phyloP scores from a whole-genome alignment of 2,888 invertebrate genomes.

The Strigamia maritima region DNA sequence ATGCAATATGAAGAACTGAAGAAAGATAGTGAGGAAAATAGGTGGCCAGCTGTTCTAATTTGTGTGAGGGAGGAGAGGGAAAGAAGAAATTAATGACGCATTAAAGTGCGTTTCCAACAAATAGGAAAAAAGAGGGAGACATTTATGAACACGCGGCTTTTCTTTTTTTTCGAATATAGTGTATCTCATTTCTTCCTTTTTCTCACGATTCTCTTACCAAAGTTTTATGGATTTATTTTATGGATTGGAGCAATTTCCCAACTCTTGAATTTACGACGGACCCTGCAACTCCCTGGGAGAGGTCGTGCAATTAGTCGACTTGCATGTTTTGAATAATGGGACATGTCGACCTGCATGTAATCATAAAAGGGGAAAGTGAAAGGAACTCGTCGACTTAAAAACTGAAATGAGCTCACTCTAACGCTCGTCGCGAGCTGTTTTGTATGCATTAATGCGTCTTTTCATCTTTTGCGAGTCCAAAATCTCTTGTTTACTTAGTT shows the following conservation, averaged over 20 bases:
- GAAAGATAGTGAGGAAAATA: slow-evolving; percentile 16
- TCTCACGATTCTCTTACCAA: slow-evolving; percentile 15
- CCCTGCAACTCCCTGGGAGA: slow-evolving; percentile 32
- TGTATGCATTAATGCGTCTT: not conserved
- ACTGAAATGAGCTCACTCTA: slow-evolving; percentile 8
- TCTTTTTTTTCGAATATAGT: not conserved
- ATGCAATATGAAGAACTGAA: slow-evolving; percentile 21
- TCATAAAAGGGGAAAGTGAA: slow-evolving; percentile 12
- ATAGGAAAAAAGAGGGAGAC: not conserved
- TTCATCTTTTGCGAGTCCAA: not conserved
- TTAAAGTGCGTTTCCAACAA: slow-evolving; percentile 25
- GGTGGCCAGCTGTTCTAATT: slow-evolving; percentile 32
- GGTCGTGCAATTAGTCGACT: slow-evolving; percentile 28
- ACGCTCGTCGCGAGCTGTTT: not conserved
- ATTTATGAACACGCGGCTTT: not conserved
- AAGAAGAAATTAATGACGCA: slow-evolving; percentile 10
- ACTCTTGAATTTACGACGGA: slow-evolving; percentile 27
- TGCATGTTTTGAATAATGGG: slow-evolving; percentile 32
- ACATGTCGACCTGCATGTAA: slow-evolving; percentile 27
- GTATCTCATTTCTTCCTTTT: slow-evolving; percentile 14
- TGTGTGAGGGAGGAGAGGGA: slow-evolving; percentile 3
- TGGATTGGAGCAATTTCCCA: slow-evolving; percentile 28
- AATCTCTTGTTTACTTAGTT: not conserved
- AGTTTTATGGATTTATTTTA: slow-evolving; percentile 34
- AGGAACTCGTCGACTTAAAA: slow-evolving; percentile 23